These are phyloP conservation scores for Suricata suricatta DNA, from an alignment of 2,113 vertebrate species.

Conservation along the genomic window DNA sequence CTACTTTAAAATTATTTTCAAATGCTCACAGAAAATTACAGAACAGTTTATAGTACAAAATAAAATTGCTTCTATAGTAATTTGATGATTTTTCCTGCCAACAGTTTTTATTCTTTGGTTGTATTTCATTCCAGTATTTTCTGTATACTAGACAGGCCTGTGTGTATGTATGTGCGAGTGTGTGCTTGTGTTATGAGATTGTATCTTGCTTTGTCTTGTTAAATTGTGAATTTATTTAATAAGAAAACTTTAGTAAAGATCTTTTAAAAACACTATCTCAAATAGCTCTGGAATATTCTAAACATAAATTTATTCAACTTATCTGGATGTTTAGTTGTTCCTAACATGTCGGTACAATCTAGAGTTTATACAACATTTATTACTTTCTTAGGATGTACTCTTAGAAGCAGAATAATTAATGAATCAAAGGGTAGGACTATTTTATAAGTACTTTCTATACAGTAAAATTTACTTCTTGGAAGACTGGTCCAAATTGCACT, in stretches of 20 bases:
- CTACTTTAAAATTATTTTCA: not conserved
- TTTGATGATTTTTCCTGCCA: not conserved
- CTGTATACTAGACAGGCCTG: not conserved
- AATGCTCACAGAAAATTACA: not conserved
- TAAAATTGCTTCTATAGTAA: not conserved
- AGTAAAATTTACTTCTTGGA: not conserved
- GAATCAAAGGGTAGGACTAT: not conserved
- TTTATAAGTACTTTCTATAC: not conserved
- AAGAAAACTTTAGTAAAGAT: not conserved
- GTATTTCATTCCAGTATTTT: not conserved
- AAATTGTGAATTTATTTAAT: not conserved
- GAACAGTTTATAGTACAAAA: not conserved
- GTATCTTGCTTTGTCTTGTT: not conserved
- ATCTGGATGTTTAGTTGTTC: not conserved
- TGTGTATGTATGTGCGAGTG: too few relatives aligned
- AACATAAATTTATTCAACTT: not conserved
- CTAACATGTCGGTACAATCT: not conserved
- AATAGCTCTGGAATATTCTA: not conserved
- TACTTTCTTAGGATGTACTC: not conserved
- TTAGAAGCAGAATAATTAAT: not conserved
- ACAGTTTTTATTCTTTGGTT: not conserved
- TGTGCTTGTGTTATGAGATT: not conserved
- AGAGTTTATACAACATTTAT: not conserved
- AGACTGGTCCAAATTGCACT: not conserved
- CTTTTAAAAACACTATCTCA: not conserved